These are phyloP conservation scores for Hirtodrosophila duncani DNA, from an alignment of 2,888 invertebrate species.

Conservation along the genomic window DNA sequence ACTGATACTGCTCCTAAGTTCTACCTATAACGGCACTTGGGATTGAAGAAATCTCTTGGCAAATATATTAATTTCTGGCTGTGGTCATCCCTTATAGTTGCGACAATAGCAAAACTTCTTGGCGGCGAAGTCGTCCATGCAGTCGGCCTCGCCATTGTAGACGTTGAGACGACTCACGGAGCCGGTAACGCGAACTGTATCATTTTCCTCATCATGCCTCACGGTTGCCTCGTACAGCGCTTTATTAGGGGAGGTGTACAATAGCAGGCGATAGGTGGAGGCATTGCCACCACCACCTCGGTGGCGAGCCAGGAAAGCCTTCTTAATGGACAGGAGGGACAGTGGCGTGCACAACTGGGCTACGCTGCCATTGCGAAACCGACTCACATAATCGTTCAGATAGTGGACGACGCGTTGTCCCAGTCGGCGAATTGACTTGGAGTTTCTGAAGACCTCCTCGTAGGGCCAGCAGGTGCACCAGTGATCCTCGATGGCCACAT, in stretches of 20 bases:
- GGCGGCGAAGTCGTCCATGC: constrained; percentile 80
- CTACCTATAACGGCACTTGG: constrained; percentile 37
- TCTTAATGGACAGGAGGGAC: constrained; percentile 80
- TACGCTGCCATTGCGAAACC: constrained; percentile 69
- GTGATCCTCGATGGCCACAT: constrained; percentile 84
- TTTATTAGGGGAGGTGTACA: constrained; percentile 84
- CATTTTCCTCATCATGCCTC: constrained; percentile 73
- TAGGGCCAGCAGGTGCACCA: constrained; percentile 88
- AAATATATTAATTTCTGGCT: background rate
- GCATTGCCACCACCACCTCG: no score
- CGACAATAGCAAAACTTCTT: constrained; percentile 82
- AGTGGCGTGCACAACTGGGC: constrained; percentile 80
- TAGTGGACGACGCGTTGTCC: constrained; percentile 76
- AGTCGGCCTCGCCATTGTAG: constrained; percentile 80
- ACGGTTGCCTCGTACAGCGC: constrained; percentile 86
- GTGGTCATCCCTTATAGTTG: constrained; percentile 36
- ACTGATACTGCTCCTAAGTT: constrained; percentile 8
- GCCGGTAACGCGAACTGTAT: constrained; percentile 80
- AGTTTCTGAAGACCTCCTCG: constrained; percentile 75
- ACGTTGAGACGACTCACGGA: constrained; percentile 82
- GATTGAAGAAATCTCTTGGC: constrained; percentile 13
- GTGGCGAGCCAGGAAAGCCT: constrained; percentile 79
- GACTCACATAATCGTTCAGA: constrained; percentile 71
- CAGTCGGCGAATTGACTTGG: constrained; percentile 80
- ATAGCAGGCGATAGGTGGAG: constrained; percentile 83